Evolutionary conservation across 2,113 vertebrate species (phyloP).

Genomic region (Ophiodon elongatus): DNA sequence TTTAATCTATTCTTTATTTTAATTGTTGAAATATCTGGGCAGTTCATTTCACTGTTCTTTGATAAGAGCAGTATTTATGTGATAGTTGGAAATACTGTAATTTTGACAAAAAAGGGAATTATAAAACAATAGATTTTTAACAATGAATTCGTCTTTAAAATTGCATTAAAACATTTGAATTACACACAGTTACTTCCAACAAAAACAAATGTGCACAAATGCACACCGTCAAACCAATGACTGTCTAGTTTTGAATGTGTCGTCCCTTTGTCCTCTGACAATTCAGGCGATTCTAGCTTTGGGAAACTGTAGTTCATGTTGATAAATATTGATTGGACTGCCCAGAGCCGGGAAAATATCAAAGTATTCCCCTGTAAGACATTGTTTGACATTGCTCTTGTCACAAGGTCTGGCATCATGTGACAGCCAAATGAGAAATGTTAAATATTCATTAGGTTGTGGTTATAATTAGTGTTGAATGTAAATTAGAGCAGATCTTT

Average conservation of each 20-base stretch:
- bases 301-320: conserved; percentile 68
- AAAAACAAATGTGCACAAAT: conserved; percentile 10
- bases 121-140: neutral
- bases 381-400: conserved; percentile 73
- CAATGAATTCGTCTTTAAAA: neutral
- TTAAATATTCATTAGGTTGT: conserved; percentile 71
- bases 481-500: neutral
- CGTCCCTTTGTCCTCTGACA: conserved; percentile 61
- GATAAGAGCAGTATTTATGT: neutral
- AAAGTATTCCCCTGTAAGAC: conserved; percentile 66
- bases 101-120: neutral
- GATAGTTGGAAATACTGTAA: neutral
- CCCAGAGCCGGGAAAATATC: conserved; percentile 64
- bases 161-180: neutral
- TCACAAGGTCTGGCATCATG: conserved; percentile 68
- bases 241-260: conserved; percentile 33
- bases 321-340: conserved; percentile 81
- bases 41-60: neutral
- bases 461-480: conserved; percentile 51
- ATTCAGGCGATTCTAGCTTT: conserved; percentile 67
- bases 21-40: neutral
- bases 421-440: conserved; percentile 50
- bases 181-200: neutral
- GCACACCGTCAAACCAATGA: conserved; percentile 26
- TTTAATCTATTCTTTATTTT: neutral